Evolutionary conservation across 37 sponge, comb jelly and placozoan genomes (phyloP).

Genomic region (Eunapius fragilis): DNA sequence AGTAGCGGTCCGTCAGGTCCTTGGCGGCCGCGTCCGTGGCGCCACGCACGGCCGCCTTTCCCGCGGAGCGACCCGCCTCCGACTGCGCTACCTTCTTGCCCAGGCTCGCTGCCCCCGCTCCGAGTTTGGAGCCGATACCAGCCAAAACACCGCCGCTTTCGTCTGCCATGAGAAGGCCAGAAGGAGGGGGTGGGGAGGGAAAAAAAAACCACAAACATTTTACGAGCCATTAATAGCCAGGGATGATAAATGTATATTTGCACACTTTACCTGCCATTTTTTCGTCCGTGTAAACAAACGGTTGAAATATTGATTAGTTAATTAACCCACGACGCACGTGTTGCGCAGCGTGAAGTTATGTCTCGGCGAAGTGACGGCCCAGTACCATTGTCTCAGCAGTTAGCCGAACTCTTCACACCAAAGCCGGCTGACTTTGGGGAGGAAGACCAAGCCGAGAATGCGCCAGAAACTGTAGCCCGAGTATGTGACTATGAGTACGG

Average conservation of each 20-base stretch:
- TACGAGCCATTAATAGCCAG: too few species aligned
- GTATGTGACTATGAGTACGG: conserved; percentile 20
- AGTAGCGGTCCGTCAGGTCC: conserved; percentile 36
- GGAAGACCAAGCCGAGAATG: conserved; percentile 42
- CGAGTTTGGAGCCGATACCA: conserved; percentile 27
- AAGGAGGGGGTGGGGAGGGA: not conserved
- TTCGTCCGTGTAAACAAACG: not conserved
- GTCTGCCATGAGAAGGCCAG: not conserved
- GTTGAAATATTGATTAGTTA: not conserved
- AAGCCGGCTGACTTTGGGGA: conserved; percentile 55
- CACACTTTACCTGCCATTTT: not conserved
- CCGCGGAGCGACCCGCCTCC: conserved; percentile 71
- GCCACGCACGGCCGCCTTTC: conserved; percentile 69
- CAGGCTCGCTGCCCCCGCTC: conserved; percentile 50
- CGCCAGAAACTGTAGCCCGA: conserved; percentile 24
- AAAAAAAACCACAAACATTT: not conserved
- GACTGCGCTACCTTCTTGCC: conserved; percentile 83
- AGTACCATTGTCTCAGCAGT: conserved; percentile 40
- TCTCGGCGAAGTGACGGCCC: not conserved
- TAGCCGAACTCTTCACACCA: conserved; percentile 53
- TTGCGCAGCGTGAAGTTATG: too few species aligned
- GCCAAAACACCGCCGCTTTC: not conserved
- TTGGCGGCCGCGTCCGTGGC: conserved; percentile 61
- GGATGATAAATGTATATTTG: too few species aligned
- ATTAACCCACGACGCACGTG: not conserved